Evolutionary conservation across 2,888 invertebrate species (phyloP), one percentile per base, ranked within the genome.

Genomic region (Camponotus fellah): DNA sequence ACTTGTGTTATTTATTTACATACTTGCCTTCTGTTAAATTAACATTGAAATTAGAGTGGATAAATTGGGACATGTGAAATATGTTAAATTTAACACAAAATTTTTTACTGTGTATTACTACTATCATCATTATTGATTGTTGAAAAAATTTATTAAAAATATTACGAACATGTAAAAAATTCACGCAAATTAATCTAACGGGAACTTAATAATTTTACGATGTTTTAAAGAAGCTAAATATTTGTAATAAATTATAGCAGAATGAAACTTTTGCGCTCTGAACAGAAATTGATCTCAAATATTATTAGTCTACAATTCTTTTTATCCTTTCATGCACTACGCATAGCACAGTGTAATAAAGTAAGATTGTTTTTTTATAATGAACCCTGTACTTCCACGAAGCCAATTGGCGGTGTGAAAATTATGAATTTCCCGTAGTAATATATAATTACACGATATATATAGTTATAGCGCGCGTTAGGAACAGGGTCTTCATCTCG

Each of bases 401-500:
- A 21, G 6, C 9, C 26, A 66, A 21, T 65, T 77, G 26, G 8
- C 12, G 9, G 2, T 8, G n/a, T 56, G 4, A 17, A 46, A 77
- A 66, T 66, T 66, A 65, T 65, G 0, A 77, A 56, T 66, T 56
- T 66, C 26, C 37, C 3, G 5, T 32, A 14, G 40, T 56, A 40
- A 53, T 56, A 53, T 56, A 53, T n/a, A 77, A 77, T 66, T n/a
- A 4, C 26, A 8, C 9, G 40, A 77, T 26, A 69, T 53, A 53
- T 53, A 53, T n/a, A 53, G 6, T 53, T 37, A n/a, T 53, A 53
- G n/a, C n/a, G 8, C 49, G n/a, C 4, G 3, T 68, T 77, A 14
- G 17, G 14, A 75, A 49, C 21, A 14, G 34, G 56, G 26, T 43
- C 32, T 77, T 77, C 32, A 77, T 43, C 69, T 58, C 43, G 14